A percentile compares a stretch with the other conserved stretches of the same genome.
phyloP scores from a whole-genome alignment of 1,140 invertebrate genomes.

The Drosophila bifasciata region DNA sequence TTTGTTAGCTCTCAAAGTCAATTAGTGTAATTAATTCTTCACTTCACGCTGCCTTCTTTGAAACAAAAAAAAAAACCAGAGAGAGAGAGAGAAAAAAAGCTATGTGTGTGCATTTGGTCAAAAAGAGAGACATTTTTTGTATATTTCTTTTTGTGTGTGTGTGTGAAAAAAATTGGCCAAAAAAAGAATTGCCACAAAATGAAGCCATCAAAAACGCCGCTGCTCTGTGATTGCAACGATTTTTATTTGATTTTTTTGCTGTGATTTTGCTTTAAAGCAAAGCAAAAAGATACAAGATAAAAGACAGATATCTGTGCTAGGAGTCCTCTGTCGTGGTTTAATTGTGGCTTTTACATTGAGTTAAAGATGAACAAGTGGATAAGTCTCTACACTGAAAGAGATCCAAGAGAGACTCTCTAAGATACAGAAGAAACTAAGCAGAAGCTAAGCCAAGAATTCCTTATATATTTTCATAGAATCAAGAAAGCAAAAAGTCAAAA shows the following conservation, averaged over 20 bases:
- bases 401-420: too few relatives aligned
- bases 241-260: not conserved
- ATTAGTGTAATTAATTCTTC: constrained; percentile 69
- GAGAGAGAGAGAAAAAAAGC: constrained; percentile 18
- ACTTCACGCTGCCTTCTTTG: constrained; percentile 34
- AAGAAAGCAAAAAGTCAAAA: constrained; percentile 4
- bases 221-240: constrained; percentile 20
- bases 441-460: constrained; percentile 11
- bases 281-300: too few relatives aligned
- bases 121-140: not conserved
- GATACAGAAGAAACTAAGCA: too few relatives aligned
- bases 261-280: constrained; percentile 7
- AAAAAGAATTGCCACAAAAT: constrained; percentile 8
- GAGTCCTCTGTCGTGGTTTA: not conserved
- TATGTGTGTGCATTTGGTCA: constrained; percentile 3
- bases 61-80: constrained; percentile 16
- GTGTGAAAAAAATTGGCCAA: constrained; percentile 9
- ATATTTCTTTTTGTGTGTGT: not conserved
- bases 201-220: too few relatives aligned
- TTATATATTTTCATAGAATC: not conserved
- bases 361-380: constrained; percentile 57
- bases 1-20: constrained; percentile 64
- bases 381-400: too few relatives aligned
- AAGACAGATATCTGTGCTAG: not conserved
- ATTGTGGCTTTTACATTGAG: constrained; percentile 8